Percentiles rank a stretch among this genome's conserved stretches.
These are phyloP conservation scores for Nudaria mundana DNA, from an alignment of 2,888 invertebrate species.

Conservation along the genomic window DNA sequence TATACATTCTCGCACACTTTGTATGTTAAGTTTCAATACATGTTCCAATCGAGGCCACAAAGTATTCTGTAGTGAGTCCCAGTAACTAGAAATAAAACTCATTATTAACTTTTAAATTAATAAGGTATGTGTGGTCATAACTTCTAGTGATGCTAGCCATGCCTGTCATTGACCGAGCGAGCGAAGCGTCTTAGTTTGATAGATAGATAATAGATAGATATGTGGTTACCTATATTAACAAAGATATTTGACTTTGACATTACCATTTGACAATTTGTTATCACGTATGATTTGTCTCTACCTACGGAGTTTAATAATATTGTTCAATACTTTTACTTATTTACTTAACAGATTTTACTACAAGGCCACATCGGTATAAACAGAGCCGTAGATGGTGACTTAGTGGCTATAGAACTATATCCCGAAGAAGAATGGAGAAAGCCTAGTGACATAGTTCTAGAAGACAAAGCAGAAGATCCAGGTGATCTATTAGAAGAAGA, in stretches of 20 bases:
- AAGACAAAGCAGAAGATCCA: conserved; percentile 87
- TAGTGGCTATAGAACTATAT: conserved; percentile 94
- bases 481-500: conserved; percentile 85
- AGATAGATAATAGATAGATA: too few species aligned
- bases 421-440: conserved; percentile 94
- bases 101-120: too few species aligned
- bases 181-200: too few species aligned
- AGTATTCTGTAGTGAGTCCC: conserved; percentile 92
- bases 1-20: conserved; percentile 95
- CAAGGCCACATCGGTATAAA: conserved; percentile 94
- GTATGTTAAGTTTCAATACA: conserved; percentile 94
- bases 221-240: too few species aligned
- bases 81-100: conserved; percentile 85
- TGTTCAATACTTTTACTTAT: neutral
- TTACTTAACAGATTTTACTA: conserved; percentile 83
- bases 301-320: neutral
- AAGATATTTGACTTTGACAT: too few species aligned
- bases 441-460: conserved; percentile 92
- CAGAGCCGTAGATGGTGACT: conserved; percentile 96
- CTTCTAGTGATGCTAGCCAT: too few species aligned
- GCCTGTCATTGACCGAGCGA: too few species aligned
- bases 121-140: too few species aligned
- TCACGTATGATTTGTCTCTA: neutral
- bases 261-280: neutral
- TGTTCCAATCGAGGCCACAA: conserved; percentile 95